A percentile compares a stretch with the other conserved stretches of the same genome.
Conservation (phyloP, 2,113 vertebrate species). For the Syngnathus scovelli region DNA sequence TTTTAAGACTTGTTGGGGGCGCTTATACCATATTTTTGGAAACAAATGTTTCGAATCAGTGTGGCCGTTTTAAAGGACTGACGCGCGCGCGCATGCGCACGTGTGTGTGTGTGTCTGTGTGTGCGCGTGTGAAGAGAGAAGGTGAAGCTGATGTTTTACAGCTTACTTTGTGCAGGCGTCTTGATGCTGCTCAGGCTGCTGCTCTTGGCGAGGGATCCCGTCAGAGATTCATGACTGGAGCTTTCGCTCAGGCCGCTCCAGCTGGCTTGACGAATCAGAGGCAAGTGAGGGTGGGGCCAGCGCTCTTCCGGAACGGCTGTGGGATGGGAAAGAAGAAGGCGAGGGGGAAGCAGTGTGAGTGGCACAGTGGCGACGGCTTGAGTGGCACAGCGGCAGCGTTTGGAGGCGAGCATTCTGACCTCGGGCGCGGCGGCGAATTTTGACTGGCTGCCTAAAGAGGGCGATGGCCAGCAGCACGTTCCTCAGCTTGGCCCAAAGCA, state of each 20-base stretch:
- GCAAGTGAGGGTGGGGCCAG: slow-evolving; percentile 52
- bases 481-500: slow-evolving; percentile 90
- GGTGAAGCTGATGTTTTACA: no score
- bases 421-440: slow-evolving; percentile 60
- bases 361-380: background rate
- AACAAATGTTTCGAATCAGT: no score
- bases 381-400: background rate
- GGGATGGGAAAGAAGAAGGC: background rate
- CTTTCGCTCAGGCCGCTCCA: slow-evolving; percentile 82
- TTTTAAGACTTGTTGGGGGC: no score
- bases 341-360: background rate
- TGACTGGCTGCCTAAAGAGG: slow-evolving; percentile 85
- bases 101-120: no score
- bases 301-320: slow-evolving; percentile 22
- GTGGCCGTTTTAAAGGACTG: no score
- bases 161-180: slow-evolving; percentile 54
- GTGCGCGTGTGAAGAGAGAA: no score
- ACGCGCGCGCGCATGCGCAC: no score
- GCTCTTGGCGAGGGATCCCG: slow-evolving; percentile 78
- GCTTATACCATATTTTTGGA: no score
- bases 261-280: slow-evolving; percentile 81
- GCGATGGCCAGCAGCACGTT: slow-evolving; percentile 89
- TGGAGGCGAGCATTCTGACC: slow-evolving; percentile 37
- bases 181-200: slow-evolving; percentile 80
- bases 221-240: slow-evolving; percentile 69